A percentile compares a stretch with the other conserved stretches of the same genome.
Evolutionary conservation across 2,888 invertebrate genomes (phyloP).

Genomic region (Halocaridina rubra): DNA sequence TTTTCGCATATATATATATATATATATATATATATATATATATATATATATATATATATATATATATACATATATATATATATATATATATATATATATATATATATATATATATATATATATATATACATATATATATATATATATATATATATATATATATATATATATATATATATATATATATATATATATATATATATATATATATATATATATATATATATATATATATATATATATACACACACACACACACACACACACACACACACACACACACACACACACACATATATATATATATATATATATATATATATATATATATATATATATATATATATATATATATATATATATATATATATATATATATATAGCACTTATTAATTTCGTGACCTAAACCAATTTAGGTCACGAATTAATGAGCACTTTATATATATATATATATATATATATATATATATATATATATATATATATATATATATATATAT

Average conservation of each 20-base stretch:
- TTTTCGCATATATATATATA: neutral
- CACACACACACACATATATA: neutral
- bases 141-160: neutral
- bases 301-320: neutral
- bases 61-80: neutral
- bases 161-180: slow-evolving; percentile 3
- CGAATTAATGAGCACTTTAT: no score
- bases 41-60: neutral
- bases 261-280: neutral
- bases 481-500: no score
- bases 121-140: neutral
- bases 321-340: neutral
- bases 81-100: neutral
- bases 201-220: slow-evolving; percentile 3
- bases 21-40: neutral
- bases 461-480: no score
- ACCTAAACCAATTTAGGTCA: no score
- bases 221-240: neutral
- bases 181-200: slow-evolving; percentile 6
- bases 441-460: no score
- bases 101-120: neutral
- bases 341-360: neutral
- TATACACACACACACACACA: neutral
- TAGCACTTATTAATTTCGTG: neutral
- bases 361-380: neutral